A percentile compares a stretch with the other conserved stretches of the same genome.
These are phyloP conservation scores for Clarias pachynema DNA, from an alignment of 2,797 vertebrate genomes.

Conservation along the genomic window DNA sequence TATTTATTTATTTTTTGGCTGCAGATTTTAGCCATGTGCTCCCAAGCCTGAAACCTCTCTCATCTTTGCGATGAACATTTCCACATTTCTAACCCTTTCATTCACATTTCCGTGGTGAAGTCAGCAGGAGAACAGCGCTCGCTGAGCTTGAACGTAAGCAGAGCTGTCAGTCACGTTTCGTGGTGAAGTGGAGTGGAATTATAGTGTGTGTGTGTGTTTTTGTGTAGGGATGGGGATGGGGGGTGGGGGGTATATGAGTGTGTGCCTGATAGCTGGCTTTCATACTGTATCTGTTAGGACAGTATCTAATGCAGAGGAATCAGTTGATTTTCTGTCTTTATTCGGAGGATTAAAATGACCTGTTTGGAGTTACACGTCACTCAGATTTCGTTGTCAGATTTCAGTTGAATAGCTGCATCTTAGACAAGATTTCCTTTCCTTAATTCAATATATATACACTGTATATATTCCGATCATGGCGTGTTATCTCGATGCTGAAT, in stretches of 20 bases:
- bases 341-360: neutral
- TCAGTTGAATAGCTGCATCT: too few species aligned
- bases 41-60: neutral
- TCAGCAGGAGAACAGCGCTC: slow-evolving; percentile 49
- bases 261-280: neutral
- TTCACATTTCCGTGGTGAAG: slow-evolving; percentile 37
- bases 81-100: slow-evolving; percentile 5
- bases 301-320: neutral
- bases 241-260: neutral
- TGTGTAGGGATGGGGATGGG: slow-evolving; percentile 17
- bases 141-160: slow-evolving; percentile 45
- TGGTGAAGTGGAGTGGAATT: neutral
- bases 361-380: neutral
- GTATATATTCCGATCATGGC: neutral
- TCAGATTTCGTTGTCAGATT: neutral
- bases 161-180: slow-evolving; percentile 36
- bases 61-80: neutral
- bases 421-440: neutral
- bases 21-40: neutral
- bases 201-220: neutral
- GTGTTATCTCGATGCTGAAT: neutral
- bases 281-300: neutral
- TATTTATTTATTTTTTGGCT: neutral
- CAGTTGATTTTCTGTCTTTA: neutral
- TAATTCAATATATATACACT: too few species aligned